Conservation (phyloP, 2,113 vertebrate genomes). For the Bos indicus region DNA sequence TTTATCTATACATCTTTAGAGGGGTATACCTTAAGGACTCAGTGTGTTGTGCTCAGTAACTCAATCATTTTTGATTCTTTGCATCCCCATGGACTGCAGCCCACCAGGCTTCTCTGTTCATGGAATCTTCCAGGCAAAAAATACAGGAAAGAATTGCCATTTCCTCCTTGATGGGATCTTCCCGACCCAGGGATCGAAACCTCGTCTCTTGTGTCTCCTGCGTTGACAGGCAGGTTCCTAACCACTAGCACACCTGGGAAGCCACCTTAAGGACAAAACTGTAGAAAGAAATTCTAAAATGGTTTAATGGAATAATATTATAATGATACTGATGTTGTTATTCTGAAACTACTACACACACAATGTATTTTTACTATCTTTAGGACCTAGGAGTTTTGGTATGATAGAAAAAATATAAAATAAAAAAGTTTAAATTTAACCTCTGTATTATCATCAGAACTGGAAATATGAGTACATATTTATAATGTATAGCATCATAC, state of each 20-base stretch:
- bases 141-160: not conserved
- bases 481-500: not conserved
- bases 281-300: not conserved
- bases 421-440: constrained; percentile 10
- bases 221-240: not conserved
- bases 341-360: not conserved
- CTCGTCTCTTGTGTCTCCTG: not conserved
- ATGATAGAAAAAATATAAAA: not conserved
- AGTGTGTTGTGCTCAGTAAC: not conserved
- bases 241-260: not conserved
- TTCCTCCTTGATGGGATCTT: not conserved
- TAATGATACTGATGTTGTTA: constrained; percentile 19
- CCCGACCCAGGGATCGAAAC: not conserved
- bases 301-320: not conserved
- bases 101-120: not conserved
- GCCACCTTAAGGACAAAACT: not conserved
- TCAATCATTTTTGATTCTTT: not conserved
- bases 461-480: constrained; percentile 1
- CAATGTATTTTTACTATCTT: not conserved
- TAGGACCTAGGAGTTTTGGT: not conserved
- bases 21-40: not conserved
- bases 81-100: not conserved
- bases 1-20: not conserved
- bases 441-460: not conserved
- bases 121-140: not conserved